Evolutionary conservation across 2,888 invertebrate genomes (phyloP).

Genomic region (Agriotes lineatus): DNA sequence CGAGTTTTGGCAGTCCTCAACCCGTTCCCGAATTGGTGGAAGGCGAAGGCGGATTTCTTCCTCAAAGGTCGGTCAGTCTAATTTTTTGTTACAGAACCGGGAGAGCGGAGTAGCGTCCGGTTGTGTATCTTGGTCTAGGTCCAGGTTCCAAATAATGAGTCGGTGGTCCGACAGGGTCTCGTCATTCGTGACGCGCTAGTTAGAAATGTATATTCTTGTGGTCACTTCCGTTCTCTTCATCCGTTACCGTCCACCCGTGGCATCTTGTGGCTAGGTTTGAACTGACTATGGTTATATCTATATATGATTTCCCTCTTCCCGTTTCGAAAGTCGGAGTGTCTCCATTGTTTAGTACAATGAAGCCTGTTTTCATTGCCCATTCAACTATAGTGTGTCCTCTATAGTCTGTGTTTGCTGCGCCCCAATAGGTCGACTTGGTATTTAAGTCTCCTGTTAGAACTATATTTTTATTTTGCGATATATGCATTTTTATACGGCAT

Average conservation of each 20-base stretch:
- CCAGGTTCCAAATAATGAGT: neutral
- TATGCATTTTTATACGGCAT: neutral
- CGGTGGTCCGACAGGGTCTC: neutral
- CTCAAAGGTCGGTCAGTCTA: too few species aligned
- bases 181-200: neutral
- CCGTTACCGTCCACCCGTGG: too few species aligned
- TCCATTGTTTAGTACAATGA: neutral
- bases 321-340: neutral
- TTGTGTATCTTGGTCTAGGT: too few species aligned
- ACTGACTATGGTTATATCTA: too few species aligned
- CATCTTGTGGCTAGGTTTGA: too few species aligned
- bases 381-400: neutral
- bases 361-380: neutral
- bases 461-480: neutral
- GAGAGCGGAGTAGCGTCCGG: neutral
- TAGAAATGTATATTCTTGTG: neutral
- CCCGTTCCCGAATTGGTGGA: neutral
- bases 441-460: neutral
- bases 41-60: neutral
- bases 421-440: neutral
- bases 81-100: too few species aligned
- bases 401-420: neutral
- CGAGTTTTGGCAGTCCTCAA: too few species aligned
- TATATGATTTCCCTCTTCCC: neutral
- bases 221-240: too few species aligned